Evolutionary conservation across 2,888 invertebrate species (phyloP).

Genomic region (Scaptomyza tumidula): DNA sequence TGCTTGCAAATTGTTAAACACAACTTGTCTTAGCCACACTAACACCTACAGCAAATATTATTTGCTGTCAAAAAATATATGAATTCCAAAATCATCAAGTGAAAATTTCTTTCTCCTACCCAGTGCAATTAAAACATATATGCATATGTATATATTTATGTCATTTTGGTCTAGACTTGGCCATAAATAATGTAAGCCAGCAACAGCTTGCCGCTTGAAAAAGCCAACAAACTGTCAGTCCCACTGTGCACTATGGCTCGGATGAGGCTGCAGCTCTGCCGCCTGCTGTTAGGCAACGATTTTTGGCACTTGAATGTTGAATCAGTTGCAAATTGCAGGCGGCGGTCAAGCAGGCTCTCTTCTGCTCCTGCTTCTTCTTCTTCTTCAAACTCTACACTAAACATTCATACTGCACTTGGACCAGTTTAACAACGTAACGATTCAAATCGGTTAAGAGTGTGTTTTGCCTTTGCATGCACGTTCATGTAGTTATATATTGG

Average conservation of each 20-base stretch:
- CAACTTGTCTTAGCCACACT: constrained; percentile 70
- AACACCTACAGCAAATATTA: constrained; percentile 30
- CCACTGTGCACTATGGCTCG: constrained; percentile 1
- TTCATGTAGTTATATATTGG: constrained; percentile 3
- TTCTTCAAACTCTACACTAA: background rate
- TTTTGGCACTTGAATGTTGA: constrained; percentile 70
- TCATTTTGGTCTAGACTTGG: constrained; percentile 70
- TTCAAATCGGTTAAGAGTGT: constrained; percentile 48
- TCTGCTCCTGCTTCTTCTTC: background rate
- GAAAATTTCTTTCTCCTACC: constrained; percentile 34
- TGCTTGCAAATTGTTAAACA: constrained; percentile 75
- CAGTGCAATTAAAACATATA: constrained; percentile 53
- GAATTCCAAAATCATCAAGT: constrained; percentile 41
- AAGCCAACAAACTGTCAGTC: background rate
- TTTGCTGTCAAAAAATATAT: constrained; percentile 31
- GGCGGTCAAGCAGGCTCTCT: constrained; percentile 50
- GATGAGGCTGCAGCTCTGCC: constrained; percentile 8
- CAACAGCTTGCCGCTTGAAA: constrained; percentile 47
- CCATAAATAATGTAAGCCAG: constrained; percentile 65
- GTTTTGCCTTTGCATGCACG: constrained; percentile 19
- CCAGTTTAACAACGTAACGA: constrained; percentile 40
- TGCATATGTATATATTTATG: constrained; percentile 42
- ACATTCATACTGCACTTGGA: constrained; percentile 40
- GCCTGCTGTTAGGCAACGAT: constrained; percentile 52
- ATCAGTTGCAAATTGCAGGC: constrained; percentile 77